Conservation (phyloP, 2,888 invertebrate species). For the Drosophila fungiperda region DNA sequence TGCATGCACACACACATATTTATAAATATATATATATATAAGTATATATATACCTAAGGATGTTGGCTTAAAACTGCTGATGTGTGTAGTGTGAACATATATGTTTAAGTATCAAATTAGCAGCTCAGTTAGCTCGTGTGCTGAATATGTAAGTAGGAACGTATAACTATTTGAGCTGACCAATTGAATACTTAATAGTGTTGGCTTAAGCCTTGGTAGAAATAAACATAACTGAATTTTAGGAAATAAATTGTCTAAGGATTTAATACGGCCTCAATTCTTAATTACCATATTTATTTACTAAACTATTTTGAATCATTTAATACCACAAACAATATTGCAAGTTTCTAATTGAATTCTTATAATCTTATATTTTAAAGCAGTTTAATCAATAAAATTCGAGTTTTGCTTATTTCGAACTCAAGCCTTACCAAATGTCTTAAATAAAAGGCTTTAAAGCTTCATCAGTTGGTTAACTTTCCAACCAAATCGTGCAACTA, state of each 20-base stretch:
- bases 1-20: constrained; percentile 6
- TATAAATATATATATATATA: background rate
- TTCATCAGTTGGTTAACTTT: background rate
- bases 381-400: background rate
- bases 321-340: background rate
- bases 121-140: constrained; percentile 6
- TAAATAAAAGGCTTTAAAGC: background rate
- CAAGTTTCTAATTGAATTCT: background rate
- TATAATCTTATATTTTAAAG: background rate
- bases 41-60: constrained; percentile 1
- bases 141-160: background rate
- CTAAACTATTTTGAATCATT: background rate
- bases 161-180: background rate
- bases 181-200: background rate
- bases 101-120: constrained; percentile 27
- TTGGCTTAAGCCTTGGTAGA: background rate
- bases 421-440: background rate
- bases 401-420: too few relatives aligned
- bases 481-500: background rate
- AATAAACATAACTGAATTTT: background rate
- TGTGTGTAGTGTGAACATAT: constrained; percentile 31
- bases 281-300: background rate
- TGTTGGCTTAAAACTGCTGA: constrained; percentile 21
- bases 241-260: background rate
- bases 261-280: background rate